phyloP scores from a whole-genome alignment of 1,140 invertebrate genomes.

The Lasioglossum baleicum region DNA sequence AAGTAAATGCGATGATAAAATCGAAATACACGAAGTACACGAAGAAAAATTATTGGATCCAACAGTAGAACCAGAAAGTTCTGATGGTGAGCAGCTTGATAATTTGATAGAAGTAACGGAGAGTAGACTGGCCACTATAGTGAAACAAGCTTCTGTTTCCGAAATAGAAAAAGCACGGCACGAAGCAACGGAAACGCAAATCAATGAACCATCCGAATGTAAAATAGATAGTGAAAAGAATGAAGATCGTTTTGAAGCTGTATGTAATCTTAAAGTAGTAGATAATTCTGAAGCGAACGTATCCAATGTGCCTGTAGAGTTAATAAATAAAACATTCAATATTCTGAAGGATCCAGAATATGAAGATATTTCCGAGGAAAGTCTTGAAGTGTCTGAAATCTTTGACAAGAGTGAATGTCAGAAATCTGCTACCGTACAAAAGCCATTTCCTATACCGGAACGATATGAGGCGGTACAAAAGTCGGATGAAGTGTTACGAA shows the following conservation, averaged over 20 bases:
- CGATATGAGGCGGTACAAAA: slow-evolving; percentile 68
- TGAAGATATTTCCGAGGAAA: slow-evolving; percentile 78
- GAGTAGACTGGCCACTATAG: slow-evolving; percentile 63
- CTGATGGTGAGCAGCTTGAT: slow-evolving; percentile 73
- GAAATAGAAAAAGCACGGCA: slow-evolving; percentile 1
- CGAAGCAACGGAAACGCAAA: slow-evolving; percentile 1
- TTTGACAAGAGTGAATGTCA: slow-evolving; percentile 68
- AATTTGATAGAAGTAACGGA: slow-evolving; percentile 71
- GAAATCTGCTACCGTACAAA: slow-evolving; percentile 49
- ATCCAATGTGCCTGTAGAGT: slow-evolving; percentile 14
- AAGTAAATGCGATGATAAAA: not conserved
- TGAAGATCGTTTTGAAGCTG: not conserved
- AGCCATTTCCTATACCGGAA: slow-evolving; percentile 59
- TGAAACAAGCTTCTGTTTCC: slow-evolving; percentile 50
- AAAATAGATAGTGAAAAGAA: not conserved
- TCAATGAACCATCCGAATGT: slow-evolving; percentile 12
- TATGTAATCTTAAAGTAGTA: not conserved
- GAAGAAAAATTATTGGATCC: slow-evolving; percentile 32
- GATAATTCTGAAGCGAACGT: not conserved
- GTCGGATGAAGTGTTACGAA: slow-evolving; percentile 68
- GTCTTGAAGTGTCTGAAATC: slow-evolving; percentile 77
- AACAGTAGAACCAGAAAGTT: slow-evolving; percentile 62
- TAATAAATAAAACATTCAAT: slow-evolving; percentile 59
- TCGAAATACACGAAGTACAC: not conserved
- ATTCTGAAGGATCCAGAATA: slow-evolving; percentile 74